Evolutionary conservation across 2,888 invertebrate genomes (phyloP), one percentile per base, ranked within the genome.

Genomic region (Agrilus biguttatus): DNA sequence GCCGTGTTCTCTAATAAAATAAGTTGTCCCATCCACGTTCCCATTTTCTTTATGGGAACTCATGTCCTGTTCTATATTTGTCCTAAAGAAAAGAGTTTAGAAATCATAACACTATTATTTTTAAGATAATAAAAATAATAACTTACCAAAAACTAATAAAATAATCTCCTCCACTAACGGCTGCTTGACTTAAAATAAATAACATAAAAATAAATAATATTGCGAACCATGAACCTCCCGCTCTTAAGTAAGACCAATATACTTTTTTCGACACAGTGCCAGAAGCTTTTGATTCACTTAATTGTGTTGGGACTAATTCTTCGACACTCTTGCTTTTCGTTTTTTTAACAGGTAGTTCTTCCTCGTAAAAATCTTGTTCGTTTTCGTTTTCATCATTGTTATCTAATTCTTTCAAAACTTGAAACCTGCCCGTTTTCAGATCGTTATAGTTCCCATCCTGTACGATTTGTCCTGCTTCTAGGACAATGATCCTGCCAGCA

Each of bases 401-500:
- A 39, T 46, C 47, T 40, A 33, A 39, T 23, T 17, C 36, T 33
- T 37, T 37, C 21, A 21, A 36, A 36, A 36, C 38, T 7, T 40
- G 41, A 14, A 44, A 39, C 5, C 39, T 37, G 23, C 42, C 46
- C 14, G 43, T 43, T 14, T 47, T 46, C 13, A 46, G 36, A 4
- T 45, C 45, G 32, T 43, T 44, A 56, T 78, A 84, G 43, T 78
- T 75, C 39, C 78, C 78, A 3, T 77, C 75, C 1, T 76, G 71
- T 0, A 71, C 69, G 51, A 74, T 69, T 0, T 65, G 46, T 1
- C 73, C 73, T 52, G 71, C 71, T 53, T 71, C 71, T 39, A 74
- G 53, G 38, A 78, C 60, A 13, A 78, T 57, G 37, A 74, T 69
- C 67, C 72, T 59, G 46, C 67, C 61, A 8, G 66, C 64, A 37